Conservation (phyloP, 1,140 invertebrate genomes). For the Cotesia chilonis region DNA sequence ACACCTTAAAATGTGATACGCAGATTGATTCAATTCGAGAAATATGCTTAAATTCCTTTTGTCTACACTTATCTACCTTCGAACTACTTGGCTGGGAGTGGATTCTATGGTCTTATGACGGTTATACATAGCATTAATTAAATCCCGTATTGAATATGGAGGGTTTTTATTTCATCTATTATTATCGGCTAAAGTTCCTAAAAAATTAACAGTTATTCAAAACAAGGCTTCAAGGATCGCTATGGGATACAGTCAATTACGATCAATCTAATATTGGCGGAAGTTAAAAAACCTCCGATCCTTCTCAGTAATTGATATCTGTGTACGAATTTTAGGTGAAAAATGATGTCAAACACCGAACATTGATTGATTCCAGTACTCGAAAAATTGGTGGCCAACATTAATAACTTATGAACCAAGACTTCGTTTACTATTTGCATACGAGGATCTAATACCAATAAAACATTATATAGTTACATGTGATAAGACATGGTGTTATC, state of each 20-base stretch:
- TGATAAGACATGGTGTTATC: conserved; percentile 20
- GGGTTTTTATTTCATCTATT: not conserved
- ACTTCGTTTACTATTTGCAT: conserved; percentile 2
- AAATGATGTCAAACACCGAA: not conserved
- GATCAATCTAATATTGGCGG: no score
- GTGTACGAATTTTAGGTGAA: no score
- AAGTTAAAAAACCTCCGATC: no score
- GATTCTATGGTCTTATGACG: not conserved
- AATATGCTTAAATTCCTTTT: not conserved
- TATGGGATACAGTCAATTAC: no score
- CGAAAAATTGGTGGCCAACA: not conserved
- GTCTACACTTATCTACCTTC: not conserved
- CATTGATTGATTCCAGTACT: not conserved
- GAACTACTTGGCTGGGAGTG: not conserved
- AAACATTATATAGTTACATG: not conserved
- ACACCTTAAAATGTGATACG: not conserved
- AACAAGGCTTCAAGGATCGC: no score
- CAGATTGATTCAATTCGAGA: not conserved
- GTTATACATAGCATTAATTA: not conserved
- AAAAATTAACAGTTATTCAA: no score
- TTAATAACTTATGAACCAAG: not conserved
- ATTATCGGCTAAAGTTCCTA: no score
- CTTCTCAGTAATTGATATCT: no score
- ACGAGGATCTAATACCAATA: conserved; percentile 19
- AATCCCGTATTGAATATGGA: conserved; percentile 6